Conservation (phyloP, 2,113 vertebrate genomes). For the Pangasianodon hypophthalmus region DNA sequence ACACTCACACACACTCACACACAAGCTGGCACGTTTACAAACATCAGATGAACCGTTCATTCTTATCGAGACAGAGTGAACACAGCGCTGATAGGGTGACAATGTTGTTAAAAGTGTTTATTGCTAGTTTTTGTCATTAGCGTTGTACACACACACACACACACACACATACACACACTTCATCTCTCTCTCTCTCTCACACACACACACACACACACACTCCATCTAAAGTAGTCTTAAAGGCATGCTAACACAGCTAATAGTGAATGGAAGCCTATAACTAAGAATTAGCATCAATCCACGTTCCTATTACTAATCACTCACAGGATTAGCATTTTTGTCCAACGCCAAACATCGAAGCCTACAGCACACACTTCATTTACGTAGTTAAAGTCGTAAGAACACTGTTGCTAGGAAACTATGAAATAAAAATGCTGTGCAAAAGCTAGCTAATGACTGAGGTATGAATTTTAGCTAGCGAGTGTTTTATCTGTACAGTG, state of each 20-base stretch:
- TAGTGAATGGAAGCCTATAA: neutral
- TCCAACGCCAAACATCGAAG: neutral
- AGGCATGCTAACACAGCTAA: neutral
- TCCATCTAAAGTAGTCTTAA: neutral
- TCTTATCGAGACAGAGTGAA: slow-evolving; percentile 17
- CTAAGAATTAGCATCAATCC: neutral
- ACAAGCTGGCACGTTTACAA: slow-evolving; percentile 81
- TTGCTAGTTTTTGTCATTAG: slow-evolving; percentile 15
- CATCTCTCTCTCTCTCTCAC: no score
- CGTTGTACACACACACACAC: neutral
- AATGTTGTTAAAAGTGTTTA: slow-evolving; percentile 26
- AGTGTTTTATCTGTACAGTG: neutral
- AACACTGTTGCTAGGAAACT: neutral
- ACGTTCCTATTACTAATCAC: neutral
- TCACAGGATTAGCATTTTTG: neutral
- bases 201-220: neutral
- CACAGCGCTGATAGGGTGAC: slow-evolving; percentile 8
- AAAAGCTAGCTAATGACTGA: neutral
- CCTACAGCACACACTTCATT: neutral
- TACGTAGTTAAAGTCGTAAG: neutral
- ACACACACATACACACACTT: neutral
- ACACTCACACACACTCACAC: slow-evolving; percentile 60
- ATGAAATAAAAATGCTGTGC: neutral
- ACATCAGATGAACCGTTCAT: slow-evolving; percentile 77
- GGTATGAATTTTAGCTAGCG: neutral